phyloP scores from a whole-genome alignment of 2,797 vertebrate genomes.

The Scleropages formosus region DNA sequence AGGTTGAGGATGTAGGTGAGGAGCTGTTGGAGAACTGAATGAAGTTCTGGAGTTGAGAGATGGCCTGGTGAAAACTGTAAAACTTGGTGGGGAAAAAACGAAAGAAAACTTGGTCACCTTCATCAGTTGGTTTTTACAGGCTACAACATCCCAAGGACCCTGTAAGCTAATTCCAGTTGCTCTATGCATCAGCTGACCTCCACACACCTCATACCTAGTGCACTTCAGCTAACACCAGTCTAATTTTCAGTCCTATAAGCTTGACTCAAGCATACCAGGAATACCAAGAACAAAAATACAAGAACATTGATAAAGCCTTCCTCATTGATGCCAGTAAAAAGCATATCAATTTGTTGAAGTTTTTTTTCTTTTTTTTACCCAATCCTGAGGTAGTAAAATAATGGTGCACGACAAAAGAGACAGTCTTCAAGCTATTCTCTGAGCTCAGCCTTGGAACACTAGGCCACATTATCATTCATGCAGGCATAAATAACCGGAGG shows the following conservation, averaged over 20 bases:
- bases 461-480: neutral
- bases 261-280: neutral
- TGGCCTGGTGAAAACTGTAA: no score
- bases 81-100: no score
- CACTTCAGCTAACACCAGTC: neutral
- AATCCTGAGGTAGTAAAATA: neutral
- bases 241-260: neutral
- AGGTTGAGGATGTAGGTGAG: no score
- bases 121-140: no score
- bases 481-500: slow-evolving; percentile 9
- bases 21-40: no score
- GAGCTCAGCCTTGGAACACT: neutral
- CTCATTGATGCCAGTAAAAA: neutral
- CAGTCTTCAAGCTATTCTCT: neutral
- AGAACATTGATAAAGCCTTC: neutral
- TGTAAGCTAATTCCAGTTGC: no score
- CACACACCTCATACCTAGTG: neutral
- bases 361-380: neutral
- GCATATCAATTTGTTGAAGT: neutral
- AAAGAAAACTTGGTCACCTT: no score
- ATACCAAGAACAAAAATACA: neutral
- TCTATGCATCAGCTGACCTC: neutral
- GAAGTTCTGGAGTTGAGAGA: no score
- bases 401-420: neutral
- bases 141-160: no score